A percentile compares a stretch with the other conserved stretches of the same genome.
Evolutionary conservation across 2,113 vertebrate genomes (phyloP).

Genomic region (Tragelaphus strepsiceros): DNA sequence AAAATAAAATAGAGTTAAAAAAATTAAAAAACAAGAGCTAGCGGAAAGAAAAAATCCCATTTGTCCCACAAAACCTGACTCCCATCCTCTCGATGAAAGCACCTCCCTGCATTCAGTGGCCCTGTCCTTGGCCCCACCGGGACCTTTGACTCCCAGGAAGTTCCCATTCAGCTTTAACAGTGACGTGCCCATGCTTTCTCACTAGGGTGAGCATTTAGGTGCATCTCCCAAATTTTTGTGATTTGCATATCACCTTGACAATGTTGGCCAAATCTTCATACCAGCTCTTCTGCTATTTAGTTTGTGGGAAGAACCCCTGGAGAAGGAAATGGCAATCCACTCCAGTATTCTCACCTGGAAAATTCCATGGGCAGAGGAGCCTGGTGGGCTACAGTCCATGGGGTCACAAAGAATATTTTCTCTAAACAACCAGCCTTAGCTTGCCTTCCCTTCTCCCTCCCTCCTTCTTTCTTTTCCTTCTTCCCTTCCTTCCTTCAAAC

Average conservation of each 20-base stretch:
- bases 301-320: background rate
- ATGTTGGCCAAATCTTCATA: background rate
- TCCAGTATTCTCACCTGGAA: background rate
- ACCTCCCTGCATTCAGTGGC: background rate
- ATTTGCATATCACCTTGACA: background rate
- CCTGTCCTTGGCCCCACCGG: fast-evolving
- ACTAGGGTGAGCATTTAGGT: background rate
- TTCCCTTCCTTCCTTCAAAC: background rate
- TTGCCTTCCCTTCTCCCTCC: background rate
- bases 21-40: background rate
- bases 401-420: background rate
- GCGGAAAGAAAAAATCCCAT: background rate
- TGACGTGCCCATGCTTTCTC: background rate
- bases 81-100: background rate
- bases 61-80: background rate
- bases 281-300: too few species aligned
- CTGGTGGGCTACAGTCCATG: background rate
- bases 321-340: background rate
- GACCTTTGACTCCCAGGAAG: too few species aligned
- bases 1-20: background rate
- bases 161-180: background rate
- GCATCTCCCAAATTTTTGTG: background rate
- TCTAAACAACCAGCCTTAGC: background rate
- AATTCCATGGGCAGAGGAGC: background rate
- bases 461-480: background rate